phyloP scores from a whole-genome alignment of 2,113 vertebrate genomes.

The Nicator chloris region DNA sequence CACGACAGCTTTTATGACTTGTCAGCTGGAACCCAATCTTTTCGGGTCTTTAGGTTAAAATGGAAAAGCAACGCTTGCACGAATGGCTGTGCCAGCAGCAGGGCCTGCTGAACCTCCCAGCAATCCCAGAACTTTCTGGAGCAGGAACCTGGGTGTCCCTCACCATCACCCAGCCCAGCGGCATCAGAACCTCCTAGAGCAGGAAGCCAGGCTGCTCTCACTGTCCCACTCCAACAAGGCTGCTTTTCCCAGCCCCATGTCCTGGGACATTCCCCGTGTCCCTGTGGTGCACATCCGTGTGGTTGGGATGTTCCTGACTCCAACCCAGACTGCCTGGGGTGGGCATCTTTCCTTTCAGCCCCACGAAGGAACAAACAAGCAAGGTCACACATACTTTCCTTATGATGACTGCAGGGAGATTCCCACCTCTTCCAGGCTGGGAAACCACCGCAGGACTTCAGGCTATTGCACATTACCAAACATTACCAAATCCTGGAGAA shows the following conservation, averaged over 20 bases:
- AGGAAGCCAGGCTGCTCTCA: background rate
- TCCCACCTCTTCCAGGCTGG: background rate
- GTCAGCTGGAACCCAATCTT: constrained; percentile 53
- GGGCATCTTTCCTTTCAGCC: background rate
- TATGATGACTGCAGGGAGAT: background rate
- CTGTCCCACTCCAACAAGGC: fast-evolving
- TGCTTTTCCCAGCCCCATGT: fast-evolving
- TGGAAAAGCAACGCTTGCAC: background rate
- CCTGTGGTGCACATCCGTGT: fast-evolving
- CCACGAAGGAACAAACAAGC: background rate
- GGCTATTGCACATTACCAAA: background rate
- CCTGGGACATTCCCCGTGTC: fast-evolving
- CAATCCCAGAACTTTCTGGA: background rate
- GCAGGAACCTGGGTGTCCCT: background rate
- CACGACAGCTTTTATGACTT: constrained; percentile 53
- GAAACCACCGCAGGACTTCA: background rate
- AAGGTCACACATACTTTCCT: background rate
- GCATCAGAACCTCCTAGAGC: background rate
- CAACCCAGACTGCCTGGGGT: too few species aligned
- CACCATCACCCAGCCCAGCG: background rate
- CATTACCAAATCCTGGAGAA: background rate
- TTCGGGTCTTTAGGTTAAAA: constrained; percentile 40
- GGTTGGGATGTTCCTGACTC: too few species aligned
- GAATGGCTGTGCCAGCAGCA: background rate
- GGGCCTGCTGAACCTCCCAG: background rate